These are phyloP conservation scores for Thymelicus sylvestris DNA, from an alignment of 2,888 invertebrate species.

Conservation along the genomic window DNA sequence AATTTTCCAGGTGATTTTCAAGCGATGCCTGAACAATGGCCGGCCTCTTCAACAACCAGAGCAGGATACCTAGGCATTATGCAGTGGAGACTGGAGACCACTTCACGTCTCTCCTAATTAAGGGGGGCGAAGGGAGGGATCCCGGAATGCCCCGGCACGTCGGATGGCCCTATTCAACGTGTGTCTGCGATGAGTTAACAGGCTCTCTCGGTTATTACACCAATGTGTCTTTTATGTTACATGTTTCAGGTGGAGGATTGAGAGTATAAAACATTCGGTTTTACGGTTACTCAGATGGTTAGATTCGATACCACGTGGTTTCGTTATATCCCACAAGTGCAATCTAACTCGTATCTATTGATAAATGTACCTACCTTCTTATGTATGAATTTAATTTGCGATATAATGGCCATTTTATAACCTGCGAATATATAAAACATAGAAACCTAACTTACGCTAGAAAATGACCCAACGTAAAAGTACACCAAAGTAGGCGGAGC, in stretches of 20 bases:
- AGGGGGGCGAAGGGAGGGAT: conserved; percentile 76
- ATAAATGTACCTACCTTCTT: too few relatives aligned
- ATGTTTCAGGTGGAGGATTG: conserved; percentile 19
- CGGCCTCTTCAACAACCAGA: conserved; percentile 59
- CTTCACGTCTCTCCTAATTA: conserved; percentile 78
- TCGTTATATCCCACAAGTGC: too few relatives aligned
- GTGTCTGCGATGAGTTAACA: conserved; percentile 74
- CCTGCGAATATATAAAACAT: too few relatives aligned
- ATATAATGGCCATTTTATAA: too few relatives aligned
- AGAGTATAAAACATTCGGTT: background rate
- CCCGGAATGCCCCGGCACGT: conserved; percentile 63
- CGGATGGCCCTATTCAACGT: conserved; percentile 70
- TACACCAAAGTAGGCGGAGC: too few relatives aligned
- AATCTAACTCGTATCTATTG: too few relatives aligned
- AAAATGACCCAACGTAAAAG: too few relatives aligned
- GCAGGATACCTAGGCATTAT: conserved; percentile 64
- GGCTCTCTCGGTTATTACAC: conserved; percentile 75
- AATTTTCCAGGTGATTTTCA: conserved; percentile 60
- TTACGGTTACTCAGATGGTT: too few relatives aligned
- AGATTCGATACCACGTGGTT: too few relatives aligned
- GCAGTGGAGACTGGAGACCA: conserved; percentile 72
- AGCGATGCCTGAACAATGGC: conserved; percentile 67
- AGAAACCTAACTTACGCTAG: too few relatives aligned
- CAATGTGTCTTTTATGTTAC: conserved; percentile 54
- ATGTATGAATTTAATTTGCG: too few relatives aligned